A percentile compares a stretch with the other conserved stretches of the same genome.
phyloP scores from a whole-genome alignment of 2,113 vertebrate species.

The Scophthalmus maximus region DNA sequence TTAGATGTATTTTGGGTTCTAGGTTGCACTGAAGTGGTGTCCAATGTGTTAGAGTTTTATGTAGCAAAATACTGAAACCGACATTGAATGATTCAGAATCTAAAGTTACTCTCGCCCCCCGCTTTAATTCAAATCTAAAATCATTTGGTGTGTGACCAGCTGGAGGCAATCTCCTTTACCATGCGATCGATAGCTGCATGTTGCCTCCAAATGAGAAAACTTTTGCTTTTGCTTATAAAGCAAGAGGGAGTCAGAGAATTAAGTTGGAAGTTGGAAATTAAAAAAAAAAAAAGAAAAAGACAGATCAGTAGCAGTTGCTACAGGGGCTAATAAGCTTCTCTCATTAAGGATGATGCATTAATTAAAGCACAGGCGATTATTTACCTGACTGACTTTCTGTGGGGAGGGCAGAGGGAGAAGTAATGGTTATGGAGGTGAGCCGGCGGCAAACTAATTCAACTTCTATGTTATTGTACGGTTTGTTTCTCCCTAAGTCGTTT shows the following conservation, averaged over 20 bases:
- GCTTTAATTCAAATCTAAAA: constrained; percentile 44
- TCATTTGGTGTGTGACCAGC: constrained; percentile 56
- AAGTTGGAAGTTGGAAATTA: constrained; percentile 61
- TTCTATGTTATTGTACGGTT: constrained; percentile 63
- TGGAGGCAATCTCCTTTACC: constrained; percentile 43
- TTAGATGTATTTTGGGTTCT: background rate
- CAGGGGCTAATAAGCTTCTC: constrained; percentile 39
- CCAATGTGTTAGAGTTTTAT: too few species aligned
- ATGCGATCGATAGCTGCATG: constrained; percentile 52
- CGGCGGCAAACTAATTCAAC: constrained; percentile 46
- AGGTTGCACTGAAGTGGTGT: too few species aligned
- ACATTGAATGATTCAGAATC: constrained; percentile 3
- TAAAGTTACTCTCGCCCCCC: constrained; percentile 1
- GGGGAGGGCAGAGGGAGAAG: constrained; percentile 8
- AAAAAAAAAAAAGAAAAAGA: constrained; percentile 38
- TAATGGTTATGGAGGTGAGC: constrained; percentile 60
- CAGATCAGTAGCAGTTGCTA: constrained; percentile 34
- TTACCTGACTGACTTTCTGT: constrained; percentile 57
- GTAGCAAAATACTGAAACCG: background rate
- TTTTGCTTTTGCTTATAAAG: constrained; percentile 48
- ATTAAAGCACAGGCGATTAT: constrained; percentile 62
- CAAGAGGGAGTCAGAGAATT: background rate
- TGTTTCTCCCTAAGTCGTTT: constrained; percentile 52
- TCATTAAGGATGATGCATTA: constrained; percentile 72
- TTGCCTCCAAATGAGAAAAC: constrained; percentile 69